Base-by-base conservation (phyloP, 2,888 invertebrate species). In the Ochropleura leucogaster region DNA sequence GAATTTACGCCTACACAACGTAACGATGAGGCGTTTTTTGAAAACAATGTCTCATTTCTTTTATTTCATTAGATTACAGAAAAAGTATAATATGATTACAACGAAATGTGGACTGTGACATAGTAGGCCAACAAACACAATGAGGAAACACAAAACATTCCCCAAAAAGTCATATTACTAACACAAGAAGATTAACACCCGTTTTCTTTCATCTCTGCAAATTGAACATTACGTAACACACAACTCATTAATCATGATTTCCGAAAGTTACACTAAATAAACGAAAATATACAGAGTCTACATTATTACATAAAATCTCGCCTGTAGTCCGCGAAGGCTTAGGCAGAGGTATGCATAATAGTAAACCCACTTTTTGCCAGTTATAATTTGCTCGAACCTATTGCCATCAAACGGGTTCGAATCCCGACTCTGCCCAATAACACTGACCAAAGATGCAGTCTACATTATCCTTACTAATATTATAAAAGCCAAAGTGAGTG, bases 171-270 rank as follows among this genome's bases (percentile, higher is more conserved):
- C 44, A 42, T 51, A 57, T 67, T 79, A 63, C 62, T 49, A 55
- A 64, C 53, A 30, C 59, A 44, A 20, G 18, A 59, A 81, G 63
- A 68, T 65, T 72, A 80, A 65, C 60, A 72, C 6, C 73, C 68
- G 72, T 62, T 77, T 80, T 76, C 72, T 72, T 78, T 72, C 74
- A 72, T 78, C 63, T 55, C 53, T 18, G 62, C 62, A 75, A 86
- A 84, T 84, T 74, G 63, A 74, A 74, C 75, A 53, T 63, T 65
- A 80, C 60, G 63, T 65, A 68, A 74, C 74, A 77, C 74, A 74
- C 76, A 62, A 51, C 65, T 78, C 87, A 74, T 87, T 76, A 73
- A 55, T 80, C 76, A 77, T 71, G 74, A 87, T 85, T 82, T 82
- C 40, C 67, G 55, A 69, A 82, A 76, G 66, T 78, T 67, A 55